A percentile compares a stretch with the other conserved stretches of the same genome.
Evolutionary conservation across 1,140 invertebrate species (phyloP).

Genomic region (Pseudomyrmex sp.): DNA sequence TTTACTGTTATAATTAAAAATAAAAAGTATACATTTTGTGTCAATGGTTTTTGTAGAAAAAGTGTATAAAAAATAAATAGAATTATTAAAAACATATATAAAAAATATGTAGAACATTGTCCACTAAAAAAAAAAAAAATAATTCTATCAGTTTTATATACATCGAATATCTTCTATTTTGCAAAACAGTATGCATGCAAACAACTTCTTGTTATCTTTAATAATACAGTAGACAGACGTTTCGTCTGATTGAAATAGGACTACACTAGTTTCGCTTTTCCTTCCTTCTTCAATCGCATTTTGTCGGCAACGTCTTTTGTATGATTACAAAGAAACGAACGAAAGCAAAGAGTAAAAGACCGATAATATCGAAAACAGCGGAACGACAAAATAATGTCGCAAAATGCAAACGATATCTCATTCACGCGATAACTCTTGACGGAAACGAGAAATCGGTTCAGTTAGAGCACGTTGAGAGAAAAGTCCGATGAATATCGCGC

Average conservation of each 20-base stretch:
- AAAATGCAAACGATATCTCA: conserved; percentile 25
- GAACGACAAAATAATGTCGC: neutral
- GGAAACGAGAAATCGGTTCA: conserved; percentile 45
- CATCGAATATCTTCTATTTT: too few species aligned
- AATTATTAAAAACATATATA: too few species aligned
- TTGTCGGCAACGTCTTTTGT: conserved; percentile 10
- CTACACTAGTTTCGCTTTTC: neutral
- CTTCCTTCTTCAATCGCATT: neutral
- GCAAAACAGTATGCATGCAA: too few species aligned
- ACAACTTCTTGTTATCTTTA: neutral
- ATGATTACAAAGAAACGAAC: neutral
- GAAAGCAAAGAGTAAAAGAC: neutral
- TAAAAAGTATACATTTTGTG: too few species aligned
- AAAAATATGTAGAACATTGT: too few species aligned
- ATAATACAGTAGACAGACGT: neutral
- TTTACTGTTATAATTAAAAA: too few species aligned
- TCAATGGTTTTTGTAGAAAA: too few species aligned
- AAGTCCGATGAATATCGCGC: conserved; percentile 32
- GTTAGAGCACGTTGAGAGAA: conserved; percentile 12
- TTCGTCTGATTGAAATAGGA: conserved; percentile 5
- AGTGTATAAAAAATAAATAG: too few species aligned
- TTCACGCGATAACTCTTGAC: conserved; percentile 45
- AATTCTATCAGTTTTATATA: too few species aligned
- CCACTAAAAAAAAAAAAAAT: too few species aligned
- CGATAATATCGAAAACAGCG: conserved; percentile 8